Evolutionary conservation across 2,797 vertebrate species (phyloP).

Genomic region (Lophura swinhoii): DNA sequence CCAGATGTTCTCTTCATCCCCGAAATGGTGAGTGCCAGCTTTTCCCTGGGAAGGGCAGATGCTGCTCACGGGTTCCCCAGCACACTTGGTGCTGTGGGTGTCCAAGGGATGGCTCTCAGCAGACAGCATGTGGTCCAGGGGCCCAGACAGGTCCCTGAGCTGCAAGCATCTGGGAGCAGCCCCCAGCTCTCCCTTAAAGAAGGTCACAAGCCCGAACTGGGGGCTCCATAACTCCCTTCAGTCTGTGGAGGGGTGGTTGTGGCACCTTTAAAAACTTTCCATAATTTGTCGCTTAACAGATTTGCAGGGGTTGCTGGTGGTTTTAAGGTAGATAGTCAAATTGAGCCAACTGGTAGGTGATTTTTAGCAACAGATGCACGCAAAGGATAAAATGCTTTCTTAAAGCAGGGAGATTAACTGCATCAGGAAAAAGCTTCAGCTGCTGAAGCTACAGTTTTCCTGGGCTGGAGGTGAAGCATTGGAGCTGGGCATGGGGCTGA

Average conservation of each 20-base stretch:
- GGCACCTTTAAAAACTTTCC: background rate
- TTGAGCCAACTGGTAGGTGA: background rate
- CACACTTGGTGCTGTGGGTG: rapidly evolving
- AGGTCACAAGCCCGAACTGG: rapidly evolving
- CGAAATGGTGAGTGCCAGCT: conserved; percentile 45
- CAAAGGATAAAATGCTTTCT: background rate
- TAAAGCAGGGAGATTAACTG: background rate
- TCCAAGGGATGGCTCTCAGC: too few relatives aligned
- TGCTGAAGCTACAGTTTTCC: rapidly evolving
- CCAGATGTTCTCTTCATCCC: conserved; percentile 65
- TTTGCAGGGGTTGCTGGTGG: background rate
- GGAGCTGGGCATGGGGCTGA: background rate
- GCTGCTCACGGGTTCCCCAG: background rate
- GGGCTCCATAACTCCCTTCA: background rate
- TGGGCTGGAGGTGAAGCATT: background rate
- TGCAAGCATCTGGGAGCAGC: background rate
- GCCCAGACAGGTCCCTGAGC: rapidly evolving
- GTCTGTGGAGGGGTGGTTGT: background rate
- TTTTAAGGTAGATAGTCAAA: background rate
- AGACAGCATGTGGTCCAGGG: rapidly evolving
- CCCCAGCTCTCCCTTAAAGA: background rate
- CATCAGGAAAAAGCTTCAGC: background rate
- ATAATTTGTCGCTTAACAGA: background rate
- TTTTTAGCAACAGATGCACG: background rate
- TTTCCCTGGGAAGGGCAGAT: background rate